Percentiles rank a stretch among this genome's conserved stretches.
phyloP scores from a whole-genome alignment of 2,888 invertebrate genomes.

The Aleiodes testaceus region DNA sequence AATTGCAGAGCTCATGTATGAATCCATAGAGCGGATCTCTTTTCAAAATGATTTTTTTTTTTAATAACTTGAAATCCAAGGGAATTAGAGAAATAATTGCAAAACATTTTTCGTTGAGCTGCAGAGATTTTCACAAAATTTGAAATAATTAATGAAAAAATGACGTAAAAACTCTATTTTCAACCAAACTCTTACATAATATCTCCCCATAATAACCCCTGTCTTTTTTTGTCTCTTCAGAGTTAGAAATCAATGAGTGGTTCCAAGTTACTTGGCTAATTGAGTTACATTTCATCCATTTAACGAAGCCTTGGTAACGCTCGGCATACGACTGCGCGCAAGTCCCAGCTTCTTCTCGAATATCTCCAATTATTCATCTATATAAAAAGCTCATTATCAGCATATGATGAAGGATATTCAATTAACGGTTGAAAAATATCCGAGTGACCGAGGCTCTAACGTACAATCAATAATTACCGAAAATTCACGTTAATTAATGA shows the following conservation, averaged over 20 bases:
- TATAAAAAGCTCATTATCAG: background rate
- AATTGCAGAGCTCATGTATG: background rate
- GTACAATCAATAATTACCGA: too few species aligned
- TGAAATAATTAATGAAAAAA: too few species aligned
- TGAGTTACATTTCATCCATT: constrained; percentile 67
- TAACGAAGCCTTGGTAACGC: constrained; percentile 65
- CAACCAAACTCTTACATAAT: too few species aligned
- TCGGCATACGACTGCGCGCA: constrained; percentile 43
- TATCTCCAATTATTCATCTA: constrained; percentile 15
- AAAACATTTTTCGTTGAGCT: background rate
- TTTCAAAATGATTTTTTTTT: background rate
- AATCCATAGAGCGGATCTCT: background rate
- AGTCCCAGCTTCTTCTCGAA: constrained; percentile 47
- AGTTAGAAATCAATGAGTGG: constrained; percentile 16
- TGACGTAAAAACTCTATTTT: too few species aligned
- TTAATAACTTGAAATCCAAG: background rate
- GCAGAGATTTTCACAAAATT: too few species aligned
- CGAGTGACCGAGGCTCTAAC: background rate
- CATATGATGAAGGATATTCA: background rate
- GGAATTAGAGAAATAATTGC: background rate
- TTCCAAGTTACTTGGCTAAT: constrained; percentile 56
- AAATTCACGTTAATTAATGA: too few species aligned
- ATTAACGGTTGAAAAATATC: constrained; percentile 1
- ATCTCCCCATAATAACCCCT: too few species aligned
- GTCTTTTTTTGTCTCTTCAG: background rate